phyloP scores from a whole-genome alignment of 2,113 vertebrate species.

The Corythaixoides concolor region DNA sequence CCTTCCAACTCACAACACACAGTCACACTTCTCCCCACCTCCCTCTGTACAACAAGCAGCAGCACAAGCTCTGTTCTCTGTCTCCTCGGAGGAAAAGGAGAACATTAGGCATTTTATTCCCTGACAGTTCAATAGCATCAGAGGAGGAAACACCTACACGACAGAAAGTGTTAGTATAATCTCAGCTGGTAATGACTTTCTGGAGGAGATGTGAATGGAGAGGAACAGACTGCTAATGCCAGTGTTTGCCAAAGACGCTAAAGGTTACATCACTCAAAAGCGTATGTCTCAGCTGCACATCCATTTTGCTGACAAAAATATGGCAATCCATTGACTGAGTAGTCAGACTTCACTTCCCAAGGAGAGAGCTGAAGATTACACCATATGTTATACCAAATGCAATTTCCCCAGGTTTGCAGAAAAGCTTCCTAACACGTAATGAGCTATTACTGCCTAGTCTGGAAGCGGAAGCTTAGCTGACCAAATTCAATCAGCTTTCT shows the following conservation, averaged over 20 bases:
- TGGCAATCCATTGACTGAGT: neutral
- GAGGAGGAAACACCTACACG: slow-evolving; percentile 40
- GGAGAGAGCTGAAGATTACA: neutral
- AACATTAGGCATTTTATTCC: neutral
- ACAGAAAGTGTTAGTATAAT: slow-evolving; percentile 4
- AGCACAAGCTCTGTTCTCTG: neutral
- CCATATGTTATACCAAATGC: slow-evolving; percentile 1
- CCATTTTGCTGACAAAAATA: neutral
- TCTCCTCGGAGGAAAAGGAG: neutral
- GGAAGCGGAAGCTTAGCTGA: neutral
- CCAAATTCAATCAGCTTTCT: neutral
- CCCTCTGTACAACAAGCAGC: neutral
- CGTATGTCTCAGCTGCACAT: neutral
- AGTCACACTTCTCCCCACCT: neutral
- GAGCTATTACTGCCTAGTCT: neutral
- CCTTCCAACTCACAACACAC: slow-evolving; percentile 3
- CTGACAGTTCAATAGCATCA: neutral
- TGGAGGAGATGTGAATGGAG: neutral
- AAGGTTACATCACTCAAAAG: neutral
- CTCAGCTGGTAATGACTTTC: slow-evolving; percentile 1
- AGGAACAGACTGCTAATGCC: neutral
- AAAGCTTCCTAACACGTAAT: neutral
- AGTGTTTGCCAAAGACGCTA: neutral
- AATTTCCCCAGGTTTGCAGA: neutral
- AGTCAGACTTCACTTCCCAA: neutral